Evolutionary conservation across 2,797 vertebrate genomes (phyloP), one percentile per base, ranked within the genome.

Genomic region (Sitta carolinensis): DNA sequence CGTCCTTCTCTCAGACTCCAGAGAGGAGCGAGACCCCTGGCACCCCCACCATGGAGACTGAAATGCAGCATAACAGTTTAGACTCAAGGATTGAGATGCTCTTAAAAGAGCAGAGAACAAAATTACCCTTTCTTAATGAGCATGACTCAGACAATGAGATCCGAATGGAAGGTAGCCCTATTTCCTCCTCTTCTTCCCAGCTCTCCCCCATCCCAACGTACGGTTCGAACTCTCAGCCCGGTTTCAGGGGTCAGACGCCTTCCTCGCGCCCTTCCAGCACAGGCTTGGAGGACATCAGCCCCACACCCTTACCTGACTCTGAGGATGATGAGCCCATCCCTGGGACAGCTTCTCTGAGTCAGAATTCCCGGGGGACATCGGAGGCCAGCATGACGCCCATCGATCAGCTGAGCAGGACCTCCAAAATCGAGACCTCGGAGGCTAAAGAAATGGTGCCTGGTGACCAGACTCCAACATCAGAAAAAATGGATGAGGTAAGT

Each of bases 51-150:
- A 98, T 98, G 88, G 99, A 99, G 87, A 97, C 98, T 0, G 99
- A 99, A 97, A 98, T 98, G 92, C 98, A 99, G 58, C 98, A 97
- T 17, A 97, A 98, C 97, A 99, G 99, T 97, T 98, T 99, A 97
- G 99, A 99, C 96, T 99, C 99, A 0, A 98, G 99, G 91, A 99
- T 99, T 47, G 99, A 99, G 97, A 99, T 99, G 99, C 98, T 99
- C 92, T 98, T 99, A 89, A 99, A 99, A 97, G 99, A 99, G 96
- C 99, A 99, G 97, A 98, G 98, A 97, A 99, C 99, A 96, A 99
- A 99, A 92, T 97, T 99, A 93, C 99, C 99, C 43, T 99, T 99
- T 97, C 97, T 99, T 27, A 98, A 98, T 0, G 99, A 99, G 89
- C 98, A 98, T n/a, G 99, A 99, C 97, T 99, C 99, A 0, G 99